Base-by-base conservation (phyloP, 2,888 invertebrate genomes). In the Andrena fulva region DNA sequence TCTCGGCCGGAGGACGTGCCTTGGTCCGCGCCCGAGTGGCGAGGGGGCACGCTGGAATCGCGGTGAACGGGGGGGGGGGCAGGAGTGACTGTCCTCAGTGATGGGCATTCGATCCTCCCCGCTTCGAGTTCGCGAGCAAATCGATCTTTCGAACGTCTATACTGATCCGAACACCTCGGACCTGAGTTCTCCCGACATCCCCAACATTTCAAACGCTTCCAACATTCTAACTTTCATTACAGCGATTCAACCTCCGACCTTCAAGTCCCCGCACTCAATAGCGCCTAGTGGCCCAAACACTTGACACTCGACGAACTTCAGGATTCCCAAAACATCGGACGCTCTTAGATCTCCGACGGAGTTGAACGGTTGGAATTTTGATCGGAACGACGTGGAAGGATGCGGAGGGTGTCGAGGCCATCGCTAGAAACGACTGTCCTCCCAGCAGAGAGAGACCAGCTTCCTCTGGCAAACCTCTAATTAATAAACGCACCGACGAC, bases 401-500 rank as follows among this genome's bases (percentile, higher is more conserved):
- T 24, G 24, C 24, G 56, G 5, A 27, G 16, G 12, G 33, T 12
- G 56, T 56, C n/a, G 54, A 63, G 64, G 63, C 64, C 64, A 64
- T 72, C 59, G 67, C 64, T 82, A 54, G 62, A 67, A 60, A 67
- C 31, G 35, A 77, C 35, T 62, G 77, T 84, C 77, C 64, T 66
- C 60, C 27, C 63, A 72, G 68, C 59, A 35, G 71, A 71, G 6
- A 24, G 24, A 50, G 48, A 33, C 54, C 42, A 33, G 52, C 71
- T 73, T 71, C 76, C 42, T 75, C 72, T 67, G 64, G 33, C 90
- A 83, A 90, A 91, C 91, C 91, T 91, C 90, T 92, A 92, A 92
- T 92, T 91, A 91, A 92, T 92, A 90, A 90, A 90, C 86, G 87
- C 89, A 90, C 90, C 91, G 90, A 87, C 90, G 77, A 87, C 82